Base-by-base conservation (phyloP, 2,797 vertebrate species). In the Pyrocephalus nanus region DNA sequence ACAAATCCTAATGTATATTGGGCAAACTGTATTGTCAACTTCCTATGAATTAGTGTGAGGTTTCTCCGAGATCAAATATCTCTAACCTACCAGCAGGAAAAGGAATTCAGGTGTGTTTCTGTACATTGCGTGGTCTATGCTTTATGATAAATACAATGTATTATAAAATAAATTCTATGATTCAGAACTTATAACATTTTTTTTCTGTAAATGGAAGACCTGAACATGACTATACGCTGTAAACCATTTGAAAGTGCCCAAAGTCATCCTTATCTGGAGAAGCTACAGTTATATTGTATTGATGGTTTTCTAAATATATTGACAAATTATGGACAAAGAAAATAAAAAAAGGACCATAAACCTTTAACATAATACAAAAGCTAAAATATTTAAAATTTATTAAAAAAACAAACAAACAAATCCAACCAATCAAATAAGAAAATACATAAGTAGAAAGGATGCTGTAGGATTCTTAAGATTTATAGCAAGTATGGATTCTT, bases 401-500 rank as follows among this genome's bases (percentile, higher is more conserved):
- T 40, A 16, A 42, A 12, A 32, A 36, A 45, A 5, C 19, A 43
- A 20, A 10, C 18, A 40, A 40, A 10, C 0, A 0, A 40, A 26
- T 5, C 3, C 1, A 45, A 23, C 1, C 1, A 70, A 62, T 4
- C 2, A 50, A 61, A 69, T 23, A 82, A 47, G 6, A 26, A 86
- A 61, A 7, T 26, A 73, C 40, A 14, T 21, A 66, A 22, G 4
- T 47, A 53, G 51, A 11, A 30, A 26, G 30, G 51, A 53, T 53
- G 17, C 17, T 17, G 11, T 53, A 18, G 29, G 51, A 53, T 30
- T 53, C 29, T 19, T 30, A 19, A 53, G 29, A 11, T 53, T 53
- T 53, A 30, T 19, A 19, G 51, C 17, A 53, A 53, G 18, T 53
- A 19, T 30, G 51, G 17, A 30, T 53, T 53, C 51, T 53, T 53